Base-by-base conservation (phyloP, 2,888 invertebrate species). In the Pardosa pseudoannulata region DNA sequence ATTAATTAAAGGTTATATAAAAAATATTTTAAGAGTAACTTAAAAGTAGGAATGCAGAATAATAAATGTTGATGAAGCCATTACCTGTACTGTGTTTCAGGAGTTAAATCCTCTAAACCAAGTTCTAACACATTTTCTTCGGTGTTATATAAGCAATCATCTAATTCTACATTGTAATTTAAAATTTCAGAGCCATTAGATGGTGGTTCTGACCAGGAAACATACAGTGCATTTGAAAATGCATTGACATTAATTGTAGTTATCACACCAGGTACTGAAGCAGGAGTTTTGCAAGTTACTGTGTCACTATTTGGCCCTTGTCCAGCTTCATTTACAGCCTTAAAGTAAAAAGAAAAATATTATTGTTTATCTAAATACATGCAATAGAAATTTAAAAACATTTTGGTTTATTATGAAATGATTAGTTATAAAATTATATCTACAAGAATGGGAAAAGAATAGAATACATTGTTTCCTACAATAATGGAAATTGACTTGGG, bases 301-400 rank as follows among this genome's bases (percentile, higher is more conserved):
- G 93, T 92, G 50, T 93, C 93, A 65, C 96, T 96, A 93, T 94
- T 95, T 65, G 93, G 93, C 89, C 97, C 95, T 81, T 93, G 93
- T 16, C 97, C 97, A 64, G 96, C 96, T 89, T 93, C 93, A 92
- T 97, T 97, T 75, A 93, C 93, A 56, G 97, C 97, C 93, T 95
- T 94, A 75, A 71, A 71, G 6, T 65, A 2, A 64, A 64, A 64
- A n/a, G n/a, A n/a, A n/a, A n/a, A n/a, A n/a, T n/a, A n/a, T n/a
- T n/a, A n/a, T n/a, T n/a, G n/a, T n/a, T n/a, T n/a, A n/a, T n/a
- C n/a, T n/a, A n/a, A n/a, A n/a, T n/a, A n/a, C n/a, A n/a, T n/a
- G n/a, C n/a, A n/a, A n/a, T n/a, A n/a, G n/a, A n/a, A n/a, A n/a
- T n/a, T n/a, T n/a, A n/a, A n/a, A n/a, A n/a, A n/a, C n/a, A n/a